These are phyloP conservation scores for Amiota minor DNA, from an alignment of 2,888 invertebrate species.

Conservation along the genomic window DNA sequence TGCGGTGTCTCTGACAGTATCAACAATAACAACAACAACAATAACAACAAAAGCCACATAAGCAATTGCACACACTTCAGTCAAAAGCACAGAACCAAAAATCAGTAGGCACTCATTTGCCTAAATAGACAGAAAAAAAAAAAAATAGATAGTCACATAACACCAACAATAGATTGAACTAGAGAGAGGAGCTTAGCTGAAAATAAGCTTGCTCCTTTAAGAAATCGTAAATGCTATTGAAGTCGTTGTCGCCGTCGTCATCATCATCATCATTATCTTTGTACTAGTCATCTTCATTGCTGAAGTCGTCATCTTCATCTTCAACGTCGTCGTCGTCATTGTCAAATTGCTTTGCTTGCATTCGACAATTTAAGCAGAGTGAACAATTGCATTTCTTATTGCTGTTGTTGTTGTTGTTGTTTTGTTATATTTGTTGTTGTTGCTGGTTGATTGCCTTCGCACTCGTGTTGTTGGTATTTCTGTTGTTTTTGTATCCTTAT, in stretches of 20 bases:
- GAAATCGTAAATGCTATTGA: too few relatives aligned
- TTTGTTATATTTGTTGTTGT: neutral
- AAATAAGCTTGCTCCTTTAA: too few relatives aligned
- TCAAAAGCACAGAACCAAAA: neutral
- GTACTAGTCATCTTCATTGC: neutral
- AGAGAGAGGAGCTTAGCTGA: neutral
- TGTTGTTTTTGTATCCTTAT: slow-evolving; percentile 10
- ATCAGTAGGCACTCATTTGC: slow-evolving; percentile 2
- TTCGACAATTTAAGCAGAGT: too few relatives aligned
- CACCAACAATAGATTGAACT: neutral
- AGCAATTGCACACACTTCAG: neutral
- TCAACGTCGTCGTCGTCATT: neutral
- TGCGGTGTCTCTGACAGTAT: too few relatives aligned
- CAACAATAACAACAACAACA: too few relatives aligned
- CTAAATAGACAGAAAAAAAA: neutral
- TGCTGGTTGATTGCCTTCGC: neutral
- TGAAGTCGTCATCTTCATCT: neutral
- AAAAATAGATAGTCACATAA: neutral
- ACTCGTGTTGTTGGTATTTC: slow-evolving; percentile 31
- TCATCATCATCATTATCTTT: neutral
- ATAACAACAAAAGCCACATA: too few relatives aligned
- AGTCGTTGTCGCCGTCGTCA: neutral
- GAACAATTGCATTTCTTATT: too few relatives aligned
- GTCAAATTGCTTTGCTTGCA: neutral
- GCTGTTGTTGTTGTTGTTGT: too few relatives aligned